Percentiles rank a stretch among this genome's conserved stretches.
Evolutionary conservation across 2,888 invertebrate genomes (phyloP).

Genomic region (Crossocerus cetratus): DNA sequence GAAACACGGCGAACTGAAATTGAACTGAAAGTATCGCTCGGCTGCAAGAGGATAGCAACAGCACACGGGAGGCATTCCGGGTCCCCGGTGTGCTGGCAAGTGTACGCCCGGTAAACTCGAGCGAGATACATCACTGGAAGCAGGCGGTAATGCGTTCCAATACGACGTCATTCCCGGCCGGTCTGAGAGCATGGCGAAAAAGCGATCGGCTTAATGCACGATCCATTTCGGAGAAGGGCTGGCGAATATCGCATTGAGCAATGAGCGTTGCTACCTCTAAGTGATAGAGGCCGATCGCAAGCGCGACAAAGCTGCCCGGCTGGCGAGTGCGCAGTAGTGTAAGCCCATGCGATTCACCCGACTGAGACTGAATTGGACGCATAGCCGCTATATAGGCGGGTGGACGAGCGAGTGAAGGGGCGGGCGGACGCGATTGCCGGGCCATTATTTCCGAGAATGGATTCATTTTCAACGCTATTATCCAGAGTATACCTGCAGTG

Average conservation of each 20-base stretch:
- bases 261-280: not conserved
- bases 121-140: not conserved
- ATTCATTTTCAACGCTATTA: conserved; percentile 68
- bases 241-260: too few species aligned
- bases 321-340: not conserved
- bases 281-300: conserved; percentile 18
- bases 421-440: conserved; percentile 20
- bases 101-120: not conserved
- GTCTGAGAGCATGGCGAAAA: not conserved
- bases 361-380: conserved; percentile 22
- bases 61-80: too few species aligned
- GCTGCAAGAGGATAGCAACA: too few species aligned
- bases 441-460: conserved; percentile 63
- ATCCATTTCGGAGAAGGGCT: conserved; percentile 9
- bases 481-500: conserved; percentile 60
- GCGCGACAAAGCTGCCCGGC: conserved; percentile 1
- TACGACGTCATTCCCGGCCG: not conserved
- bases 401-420: not conserved
- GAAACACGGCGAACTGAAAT: too few species aligned
- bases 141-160: not conserved
- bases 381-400: conserved; percentile 22
- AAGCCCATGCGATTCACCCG: not conserved
- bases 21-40: too few species aligned
- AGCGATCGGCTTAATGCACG: conserved; percentile 21
- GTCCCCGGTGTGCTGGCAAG: not conserved